phyloP scores from a whole-genome alignment of 2,888 invertebrate species.

The Agonopterix subpropinquella region DNA sequence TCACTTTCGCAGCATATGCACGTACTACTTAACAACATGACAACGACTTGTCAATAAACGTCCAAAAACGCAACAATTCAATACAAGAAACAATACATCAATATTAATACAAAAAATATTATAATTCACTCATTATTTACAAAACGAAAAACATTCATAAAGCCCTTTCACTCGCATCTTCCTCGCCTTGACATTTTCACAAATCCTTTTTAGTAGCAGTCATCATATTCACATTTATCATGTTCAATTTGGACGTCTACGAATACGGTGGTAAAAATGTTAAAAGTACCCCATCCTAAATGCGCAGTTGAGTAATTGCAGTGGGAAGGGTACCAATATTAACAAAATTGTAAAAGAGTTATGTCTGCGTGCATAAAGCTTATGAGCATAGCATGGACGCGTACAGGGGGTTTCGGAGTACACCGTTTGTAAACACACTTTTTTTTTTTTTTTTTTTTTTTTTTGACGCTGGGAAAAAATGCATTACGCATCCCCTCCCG shows the following conservation, averaged over 20 bases:
- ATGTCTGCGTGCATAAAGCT: slow-evolving; percentile 2
- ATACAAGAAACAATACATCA: background rate
- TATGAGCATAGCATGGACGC: no score
- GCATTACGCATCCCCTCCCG: no score
- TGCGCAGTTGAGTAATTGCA: slow-evolving; percentile 31
- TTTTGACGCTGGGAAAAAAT: no score
- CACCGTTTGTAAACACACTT: no score
- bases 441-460: no score
- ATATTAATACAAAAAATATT: slow-evolving; percentile 1
- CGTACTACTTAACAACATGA: no score
- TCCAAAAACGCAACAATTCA: no score
- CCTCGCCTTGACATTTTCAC: slow-evolving; percentile 21
- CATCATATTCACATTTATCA: slow-evolving; percentile 8
- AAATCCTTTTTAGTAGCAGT: slow-evolving; percentile 11
- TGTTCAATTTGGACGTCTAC: slow-evolving; percentile 19
- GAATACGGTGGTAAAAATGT: slow-evolving; percentile 21
- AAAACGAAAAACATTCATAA: slow-evolving; percentile 1
- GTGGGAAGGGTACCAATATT: slow-evolving; percentile 9
- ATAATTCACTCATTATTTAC: no score
- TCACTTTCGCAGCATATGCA: no score
- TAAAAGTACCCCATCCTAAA: slow-evolving; percentile 20
- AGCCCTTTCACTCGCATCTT: slow-evolving; percentile 10
- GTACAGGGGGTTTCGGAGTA: no score
- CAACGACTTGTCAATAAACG: no score
- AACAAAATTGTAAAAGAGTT: background rate